A percentile compares a stretch with the other conserved stretches of the same genome.
These are phyloP conservation scores for Mimas tiliae DNA, from an alignment of 2,888 invertebrate genomes.

Conservation along the genomic window DNA sequence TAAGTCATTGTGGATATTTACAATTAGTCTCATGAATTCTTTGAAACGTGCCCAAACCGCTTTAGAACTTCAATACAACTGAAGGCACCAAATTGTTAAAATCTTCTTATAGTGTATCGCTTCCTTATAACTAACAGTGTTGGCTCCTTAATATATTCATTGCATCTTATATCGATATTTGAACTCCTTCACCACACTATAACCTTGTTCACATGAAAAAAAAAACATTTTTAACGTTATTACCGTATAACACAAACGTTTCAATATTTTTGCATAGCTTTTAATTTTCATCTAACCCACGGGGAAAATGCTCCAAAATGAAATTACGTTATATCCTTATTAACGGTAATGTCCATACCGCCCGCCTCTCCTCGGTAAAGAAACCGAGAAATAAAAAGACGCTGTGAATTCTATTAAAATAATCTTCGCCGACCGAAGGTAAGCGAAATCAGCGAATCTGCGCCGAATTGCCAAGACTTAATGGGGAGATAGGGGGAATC, in stretches of 20 bases:
- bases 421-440: slow-evolving; percentile 37
- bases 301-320: slow-evolving; percentile 22
- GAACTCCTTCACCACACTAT: not conserved
- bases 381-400: slow-evolving; percentile 25
- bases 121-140: no score
- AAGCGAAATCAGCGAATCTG: slow-evolving; percentile 41
- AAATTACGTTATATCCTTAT: slow-evolving; percentile 24
- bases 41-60: no score
- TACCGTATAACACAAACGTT: slow-evolving; percentile 15
- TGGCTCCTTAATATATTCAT: not conserved
- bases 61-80: no score
- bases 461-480: slow-evolving; percentile 34
- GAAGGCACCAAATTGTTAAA: no score
- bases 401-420: slow-evolving; percentile 40
- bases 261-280: slow-evolving; percentile 15
- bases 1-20: no score
- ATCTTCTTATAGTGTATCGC: no score
- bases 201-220: not conserved
- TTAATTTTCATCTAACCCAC: slow-evolving; percentile 21
- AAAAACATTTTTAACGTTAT: slow-evolving; percentile 11
- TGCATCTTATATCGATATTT: not conserved
- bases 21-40: no score
- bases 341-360: slow-evolving; percentile 16
- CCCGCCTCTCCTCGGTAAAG: slow-evolving; percentile 23
- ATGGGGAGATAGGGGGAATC: slow-evolving; percentile 22